Evolutionary conservation across 2,888 invertebrate genomes (phyloP), one percentile per base, ranked within the genome.

Genomic region (Drosophila mercatorum): DNA sequence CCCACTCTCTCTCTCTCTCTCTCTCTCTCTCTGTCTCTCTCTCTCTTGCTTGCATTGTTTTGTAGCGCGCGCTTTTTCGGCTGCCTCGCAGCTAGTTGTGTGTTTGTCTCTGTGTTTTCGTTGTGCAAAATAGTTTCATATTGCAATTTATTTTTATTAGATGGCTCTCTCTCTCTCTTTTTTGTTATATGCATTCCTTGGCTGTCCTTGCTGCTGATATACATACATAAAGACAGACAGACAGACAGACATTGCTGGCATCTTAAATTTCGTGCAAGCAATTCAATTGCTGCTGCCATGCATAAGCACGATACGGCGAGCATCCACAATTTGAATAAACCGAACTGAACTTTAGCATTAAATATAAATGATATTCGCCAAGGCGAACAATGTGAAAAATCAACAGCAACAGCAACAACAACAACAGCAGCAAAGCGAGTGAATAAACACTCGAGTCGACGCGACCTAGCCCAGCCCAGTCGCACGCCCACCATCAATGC

Each of bases 71-170:
- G 57, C 43, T 52, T 70, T 36, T 43, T 38, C 44, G 57, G 43
- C 38, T 74, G 55, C 34, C 38, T 40, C 38, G 66, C 52, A 40
- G 51, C 31, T 43, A 49, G 49, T 31, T 22, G 47, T 68, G 5
- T 36, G 22, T 22, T 22, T 22, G 22, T 26, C 55, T 58, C 0
- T 61, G n/a, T 38, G 38, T 63, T 26, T 31, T 41, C 58, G 51
- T 62, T 66, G 62, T 46, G 62, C 65, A 59, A 77, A 82, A 83
- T 87, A 87, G 88, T 76, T 88, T 87, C 80, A 83, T 88, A 88
- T 80, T 88, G 78, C 86, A 80, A 75, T 84, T 80, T 86, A 80
- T 74, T 80, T 88, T 82, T 80, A 83, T 88, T 83, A 82, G 75
- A 63, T 67, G 65, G 65, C 57, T 10, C 7, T 31, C 7, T 34